These are phyloP conservation scores for Sclerodermus sp. DNA, from an alignment of 2,888 invertebrate species.

Conservation along the genomic window DNA sequence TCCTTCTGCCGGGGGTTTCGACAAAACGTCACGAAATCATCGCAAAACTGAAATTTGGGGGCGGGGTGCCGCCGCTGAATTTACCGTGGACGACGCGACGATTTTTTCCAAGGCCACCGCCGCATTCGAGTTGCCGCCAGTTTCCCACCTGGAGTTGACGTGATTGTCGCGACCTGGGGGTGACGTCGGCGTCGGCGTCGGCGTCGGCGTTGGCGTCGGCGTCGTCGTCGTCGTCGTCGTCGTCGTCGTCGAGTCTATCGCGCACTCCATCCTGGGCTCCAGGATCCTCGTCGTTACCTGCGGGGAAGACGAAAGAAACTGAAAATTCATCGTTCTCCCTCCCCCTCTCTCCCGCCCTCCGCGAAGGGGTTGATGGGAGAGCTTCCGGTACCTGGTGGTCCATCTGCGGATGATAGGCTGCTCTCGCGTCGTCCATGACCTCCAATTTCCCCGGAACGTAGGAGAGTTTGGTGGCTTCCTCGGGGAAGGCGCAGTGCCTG, in stretches of 20 bases:
- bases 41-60: no score
- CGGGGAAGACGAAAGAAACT: background rate
- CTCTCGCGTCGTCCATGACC: slow-evolving; percentile 31
- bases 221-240: no score
- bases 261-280: slow-evolving; percentile 9
- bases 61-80: no score
- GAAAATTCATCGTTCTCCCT: no score
- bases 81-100: slow-evolving; percentile 21
- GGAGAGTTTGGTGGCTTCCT: slow-evolving; percentile 37
- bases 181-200: no score
- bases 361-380: no score
- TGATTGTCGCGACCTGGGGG: slow-evolving; percentile 27
- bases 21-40: background rate
- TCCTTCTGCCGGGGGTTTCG: slow-evolving; percentile 19
- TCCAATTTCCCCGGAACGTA: slow-evolving; percentile 44
- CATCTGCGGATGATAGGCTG: slow-evolving; percentile 37
- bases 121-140: slow-evolving; percentile 8
- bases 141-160: slow-evolving; percentile 26
- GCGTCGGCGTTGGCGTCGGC: no score
- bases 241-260: slow-evolving; percentile 9
- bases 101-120: slow-evolving; percentile 16
- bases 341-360: no score
- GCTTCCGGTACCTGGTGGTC: slow-evolving; percentile 40
- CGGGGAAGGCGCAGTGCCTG: slow-evolving; percentile 44
- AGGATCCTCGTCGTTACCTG: slow-evolving; percentile 28